Percentiles rank a stretch among this genome's conserved stretches.
Conservation (phyloP, 2,113 vertebrate species). For the Planiliza haematocheilus region DNA sequence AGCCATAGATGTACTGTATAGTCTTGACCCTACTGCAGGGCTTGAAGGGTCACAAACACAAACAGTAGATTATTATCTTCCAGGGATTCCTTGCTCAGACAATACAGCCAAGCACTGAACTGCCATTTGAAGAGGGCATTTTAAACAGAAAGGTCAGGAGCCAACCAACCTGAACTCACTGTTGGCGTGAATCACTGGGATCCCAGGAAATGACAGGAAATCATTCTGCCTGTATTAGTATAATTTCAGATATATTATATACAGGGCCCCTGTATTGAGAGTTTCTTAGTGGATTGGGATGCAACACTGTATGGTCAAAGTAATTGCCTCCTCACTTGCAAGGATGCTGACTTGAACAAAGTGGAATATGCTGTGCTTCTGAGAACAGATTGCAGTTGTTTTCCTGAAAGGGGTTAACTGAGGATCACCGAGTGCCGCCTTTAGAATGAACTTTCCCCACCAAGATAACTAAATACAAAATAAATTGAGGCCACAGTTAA, state of each 20-base stretch:
- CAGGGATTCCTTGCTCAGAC: not conserved
- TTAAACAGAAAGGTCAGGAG: not conserved
- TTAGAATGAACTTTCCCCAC: not conserved
- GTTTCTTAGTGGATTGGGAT: slow-evolving; percentile 25
- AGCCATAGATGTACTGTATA: not conserved
- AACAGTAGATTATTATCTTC: slow-evolving; percentile 16
- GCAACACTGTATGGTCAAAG: slow-evolving; percentile 1
- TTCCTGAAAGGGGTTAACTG: slow-evolving; percentile 1
- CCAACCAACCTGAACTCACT: not conserved
- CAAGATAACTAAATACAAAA: slow-evolving; percentile 13
- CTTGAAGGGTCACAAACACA: slow-evolving; percentile 8
- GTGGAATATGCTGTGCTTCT: slow-evolving; percentile 20
- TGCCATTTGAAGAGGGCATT: slow-evolving; percentile 9
- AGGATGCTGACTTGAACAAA: slow-evolving; percentile 39
- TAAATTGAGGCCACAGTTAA: slow-evolving; percentile 14
- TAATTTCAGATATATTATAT: slow-evolving; percentile 32
- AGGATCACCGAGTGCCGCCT: not conserved
- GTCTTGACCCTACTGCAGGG: slow-evolving; percentile 4
- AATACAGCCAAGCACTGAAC: not conserved
- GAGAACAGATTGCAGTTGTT: slow-evolving; percentile 18
- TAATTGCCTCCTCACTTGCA: slow-evolving; percentile 28
- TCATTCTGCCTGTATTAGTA: slow-evolving; percentile 8
- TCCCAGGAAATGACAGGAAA: slow-evolving; percentile 47
- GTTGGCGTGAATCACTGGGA: slow-evolving; percentile 25
- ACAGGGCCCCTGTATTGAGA: not conserved